Base-by-base conservation (phyloP, 2,797 vertebrate species). In the Ciconia nigra region DNA sequence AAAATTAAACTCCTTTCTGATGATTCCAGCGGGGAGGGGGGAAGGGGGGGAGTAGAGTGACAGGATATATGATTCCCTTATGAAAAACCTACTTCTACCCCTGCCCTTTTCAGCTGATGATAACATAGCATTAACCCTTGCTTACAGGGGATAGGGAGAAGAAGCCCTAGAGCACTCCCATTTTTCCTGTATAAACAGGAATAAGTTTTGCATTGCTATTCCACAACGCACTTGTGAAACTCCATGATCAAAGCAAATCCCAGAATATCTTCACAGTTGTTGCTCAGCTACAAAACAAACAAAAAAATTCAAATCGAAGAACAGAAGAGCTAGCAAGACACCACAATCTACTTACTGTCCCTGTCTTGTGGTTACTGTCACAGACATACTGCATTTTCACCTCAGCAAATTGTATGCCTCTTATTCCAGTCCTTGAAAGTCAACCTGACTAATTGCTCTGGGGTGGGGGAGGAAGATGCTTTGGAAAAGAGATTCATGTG, bases 1-100 rank as follows among this genome's bases (percentile, higher is more conserved):
- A 33, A 87, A 37, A 59, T 44, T 82, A 31, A 89, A 19, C 22
- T 70, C 8, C 29, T 8, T 72, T 51, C 5, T 52, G 59, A 89
- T 73, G 14, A 65, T 29, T 52, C 6, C 10, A 37, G 15, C 5
- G 8, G 6, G 6, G 10, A 7, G 47, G 46, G 46, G 46, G 46
- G 20, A 46, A 46, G 10, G 3, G 46, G 21, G n/a, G n/a, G 10
- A 2, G 6, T 11, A 31, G 11, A 44, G 22, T 63, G 20, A 54
- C 26, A 55, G 9, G 4, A 79, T 37, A 37, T 4, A 63, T 0
- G 0, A 58, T 58, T 76, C 51, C 15, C 9, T 55, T 44, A 44
- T 19, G 15, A 7, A 81, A 89, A 85, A 44, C 4, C 26, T 59
- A 46, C 25, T 63, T 76, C 35, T 28, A 37, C 3, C 4, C 2